Evolutionary conservation across 2,797 vertebrate species (phyloP).

Genomic region (Gambelia wislizenii): DNA sequence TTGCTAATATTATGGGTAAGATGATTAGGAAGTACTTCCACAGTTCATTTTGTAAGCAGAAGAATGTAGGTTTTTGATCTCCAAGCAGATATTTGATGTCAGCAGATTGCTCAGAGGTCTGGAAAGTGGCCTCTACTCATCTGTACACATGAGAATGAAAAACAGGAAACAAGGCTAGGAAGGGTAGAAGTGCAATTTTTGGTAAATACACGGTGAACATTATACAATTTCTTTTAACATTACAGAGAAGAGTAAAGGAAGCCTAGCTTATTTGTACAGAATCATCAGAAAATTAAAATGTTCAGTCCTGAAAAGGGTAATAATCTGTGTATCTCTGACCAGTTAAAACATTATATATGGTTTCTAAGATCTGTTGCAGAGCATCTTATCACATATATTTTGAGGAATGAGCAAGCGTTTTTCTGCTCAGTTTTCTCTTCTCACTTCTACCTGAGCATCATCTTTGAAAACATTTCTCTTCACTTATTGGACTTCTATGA

Average conservation of each 20-base stretch:
- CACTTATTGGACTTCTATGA: neutral
- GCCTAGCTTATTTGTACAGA: neutral
- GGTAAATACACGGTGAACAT: neutral
- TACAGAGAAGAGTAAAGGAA: neutral
- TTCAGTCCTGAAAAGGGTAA: neutral
- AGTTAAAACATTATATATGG: neutral
- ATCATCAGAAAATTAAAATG: neutral
- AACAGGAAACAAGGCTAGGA: neutral
- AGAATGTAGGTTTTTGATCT: neutral
- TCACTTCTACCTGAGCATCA: neutral
- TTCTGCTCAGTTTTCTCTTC: neutral
- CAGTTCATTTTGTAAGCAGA: neutral
- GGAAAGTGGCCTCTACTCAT: neutral
- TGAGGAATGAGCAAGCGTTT: neutral
- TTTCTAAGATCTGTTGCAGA: neutral
- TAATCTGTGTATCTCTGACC: neutral
- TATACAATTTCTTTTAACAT: neutral
- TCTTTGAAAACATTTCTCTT: neutral
- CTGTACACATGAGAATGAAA: neutral
- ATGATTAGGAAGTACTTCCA: slow-evolving; percentile 3
- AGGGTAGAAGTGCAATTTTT: neutral
- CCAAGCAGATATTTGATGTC: neutral
- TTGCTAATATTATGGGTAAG: neutral
- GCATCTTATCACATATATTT: neutral
- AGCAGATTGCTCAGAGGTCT: neutral